Percentiles rank a stretch among this genome's conserved stretches.
Evolutionary conservation across 2,888 invertebrate genomes (phyloP).

Genomic region (Didymodactylos carnosus): DNA sequence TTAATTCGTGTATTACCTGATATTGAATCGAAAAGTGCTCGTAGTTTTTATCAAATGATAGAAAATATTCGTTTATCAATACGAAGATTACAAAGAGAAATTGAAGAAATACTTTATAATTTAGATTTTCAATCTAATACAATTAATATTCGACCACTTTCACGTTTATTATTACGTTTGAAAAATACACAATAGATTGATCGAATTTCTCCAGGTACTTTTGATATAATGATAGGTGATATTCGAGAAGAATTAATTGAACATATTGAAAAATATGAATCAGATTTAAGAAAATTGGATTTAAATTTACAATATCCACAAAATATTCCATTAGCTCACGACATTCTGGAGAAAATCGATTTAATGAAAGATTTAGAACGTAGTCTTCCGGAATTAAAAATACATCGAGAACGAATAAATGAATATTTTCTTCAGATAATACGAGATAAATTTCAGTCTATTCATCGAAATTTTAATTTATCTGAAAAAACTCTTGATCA

Average conservation of each 20-base stretch:
- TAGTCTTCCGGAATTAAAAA: neutral
- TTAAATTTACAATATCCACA: neutral
- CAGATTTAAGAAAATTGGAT: neutral
- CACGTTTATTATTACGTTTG: neutral
- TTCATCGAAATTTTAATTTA: neutral
- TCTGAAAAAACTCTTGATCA: neutral
- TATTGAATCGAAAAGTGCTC: neutral
- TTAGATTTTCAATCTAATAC: neutral
- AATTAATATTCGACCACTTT: neutral
- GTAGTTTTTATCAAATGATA: neutral
- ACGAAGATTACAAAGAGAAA: neutral
- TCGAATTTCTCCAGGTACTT: neutral
- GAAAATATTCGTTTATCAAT: neutral
- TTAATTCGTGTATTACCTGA: neutral
- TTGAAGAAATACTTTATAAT: neutral
- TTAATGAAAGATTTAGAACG: neutral
- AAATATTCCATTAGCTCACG: neutral
- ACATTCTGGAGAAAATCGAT: neutral
- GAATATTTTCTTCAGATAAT: neutral
- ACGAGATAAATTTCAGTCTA: neutral
- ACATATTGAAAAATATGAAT: neutral
- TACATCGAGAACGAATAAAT: neutral
- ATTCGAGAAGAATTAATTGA: neutral
- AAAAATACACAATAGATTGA: neutral
- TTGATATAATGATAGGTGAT: neutral